A percentile compares a stretch with the other conserved stretches of the same genome.
These are phyloP conservation scores for Diaphora mendica DNA, from an alignment of 2,888 invertebrate species.

Conservation along the genomic window DNA sequence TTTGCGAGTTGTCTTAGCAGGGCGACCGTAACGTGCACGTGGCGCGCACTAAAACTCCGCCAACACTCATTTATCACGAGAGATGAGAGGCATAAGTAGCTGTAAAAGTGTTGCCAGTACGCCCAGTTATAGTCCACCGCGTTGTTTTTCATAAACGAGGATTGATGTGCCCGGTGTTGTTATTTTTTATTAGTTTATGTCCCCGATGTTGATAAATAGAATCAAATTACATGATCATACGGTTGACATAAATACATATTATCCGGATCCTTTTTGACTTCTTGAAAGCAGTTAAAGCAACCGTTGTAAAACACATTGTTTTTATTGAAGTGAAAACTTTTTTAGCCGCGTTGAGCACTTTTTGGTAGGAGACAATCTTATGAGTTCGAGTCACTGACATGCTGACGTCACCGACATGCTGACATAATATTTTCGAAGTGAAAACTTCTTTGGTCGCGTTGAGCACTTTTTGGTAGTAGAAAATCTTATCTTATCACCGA, in stretches of 20 bases:
- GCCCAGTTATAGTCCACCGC: constrained; percentile 49
- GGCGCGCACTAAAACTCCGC: constrained; percentile 72
- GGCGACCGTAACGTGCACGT: constrained; percentile 71
- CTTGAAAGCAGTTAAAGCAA: background rate
- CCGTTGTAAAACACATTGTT: background rate
- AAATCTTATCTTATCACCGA: no score
- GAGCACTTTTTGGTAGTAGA: no score
- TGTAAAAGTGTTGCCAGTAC: constrained; percentile 62
- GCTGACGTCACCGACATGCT: background rate
- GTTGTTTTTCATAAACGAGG: constrained; percentile 62
- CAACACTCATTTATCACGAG: constrained; percentile 79
- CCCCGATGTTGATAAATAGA: constrained; percentile 24
- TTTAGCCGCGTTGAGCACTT: no score
- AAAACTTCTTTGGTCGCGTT: no score
- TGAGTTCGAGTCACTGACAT: background rate
- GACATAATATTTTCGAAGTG: no score
- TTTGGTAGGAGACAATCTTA: no score
- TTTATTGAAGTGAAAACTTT: no score
- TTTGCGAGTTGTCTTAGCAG: constrained; percentile 55
- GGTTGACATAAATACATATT: constrained; percentile 3
- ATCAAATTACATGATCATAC: constrained; percentile 19
- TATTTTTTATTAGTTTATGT: constrained; percentile 35
- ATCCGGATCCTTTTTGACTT: background rate
- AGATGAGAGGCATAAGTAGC: constrained; percentile 74
- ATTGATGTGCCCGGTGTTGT: constrained; percentile 60